Evolutionary conservation across 2,888 invertebrate genomes (phyloP).

Genomic region (Galerucella calmariensis): DNA sequence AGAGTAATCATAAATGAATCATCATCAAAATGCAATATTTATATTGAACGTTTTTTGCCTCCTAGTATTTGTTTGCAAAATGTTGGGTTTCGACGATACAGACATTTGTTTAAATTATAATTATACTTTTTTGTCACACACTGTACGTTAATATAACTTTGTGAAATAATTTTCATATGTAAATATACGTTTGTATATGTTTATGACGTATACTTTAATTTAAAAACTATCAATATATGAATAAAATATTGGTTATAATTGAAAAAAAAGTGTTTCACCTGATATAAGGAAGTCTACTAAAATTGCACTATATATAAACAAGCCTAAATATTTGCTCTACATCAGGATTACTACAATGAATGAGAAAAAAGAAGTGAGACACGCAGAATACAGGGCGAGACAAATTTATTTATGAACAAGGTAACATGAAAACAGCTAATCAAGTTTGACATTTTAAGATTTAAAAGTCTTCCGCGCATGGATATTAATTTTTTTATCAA

Average conservation of each 20-base stretch:
- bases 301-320: conserved; percentile 49
- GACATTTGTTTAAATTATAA: too few relatives aligned
- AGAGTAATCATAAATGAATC: too few relatives aligned
- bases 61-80: too few relatives aligned
- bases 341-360: conserved; percentile 52
- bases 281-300: conserved; percentile 49
- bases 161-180: too few relatives aligned
- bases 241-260: conserved; percentile 9
- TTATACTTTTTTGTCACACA: too few relatives aligned
- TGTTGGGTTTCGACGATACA: too few relatives aligned
- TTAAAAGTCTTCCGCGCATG: too few relatives aligned
- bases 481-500: too few relatives aligned
- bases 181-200: too few relatives aligned
- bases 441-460: background rate
- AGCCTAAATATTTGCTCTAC: conserved; percentile 57
- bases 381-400: conserved; percentile 43
- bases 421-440: background rate
- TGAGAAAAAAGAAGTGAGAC: conserved; percentile 41
- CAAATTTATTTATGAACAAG: background rate
- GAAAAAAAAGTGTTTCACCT: conserved; percentile 5
- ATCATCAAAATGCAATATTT: too few relatives aligned
- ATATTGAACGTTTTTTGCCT: too few relatives aligned
- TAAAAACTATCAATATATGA: background rate
- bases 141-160: too few relatives aligned
- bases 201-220: background rate